Percentiles rank a stretch among this genome's conserved stretches.
Conservation (phyloP, 2,797 vertebrate genomes). For the Falco rusticolus region DNA sequence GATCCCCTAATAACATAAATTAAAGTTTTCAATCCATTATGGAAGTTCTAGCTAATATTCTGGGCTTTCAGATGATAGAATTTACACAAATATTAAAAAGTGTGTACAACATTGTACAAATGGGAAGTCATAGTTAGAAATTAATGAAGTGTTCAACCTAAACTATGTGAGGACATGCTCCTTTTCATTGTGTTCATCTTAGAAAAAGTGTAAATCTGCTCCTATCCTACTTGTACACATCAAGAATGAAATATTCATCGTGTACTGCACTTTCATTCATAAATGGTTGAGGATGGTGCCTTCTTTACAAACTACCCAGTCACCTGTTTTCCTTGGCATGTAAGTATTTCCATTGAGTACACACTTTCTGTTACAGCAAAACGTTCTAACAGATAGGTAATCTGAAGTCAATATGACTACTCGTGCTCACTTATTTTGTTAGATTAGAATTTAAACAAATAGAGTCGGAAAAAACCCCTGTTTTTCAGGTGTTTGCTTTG, state of each 20-base stretch:
- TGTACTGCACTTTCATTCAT: neutral
- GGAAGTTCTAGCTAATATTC: neutral
- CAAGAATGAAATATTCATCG: neutral
- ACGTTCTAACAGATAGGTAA: neutral
- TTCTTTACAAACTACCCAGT: neutral
- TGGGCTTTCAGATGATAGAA: neutral
- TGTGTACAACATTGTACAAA: neutral
- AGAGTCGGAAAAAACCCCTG: accelerated
- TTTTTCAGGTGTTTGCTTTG: neutral
- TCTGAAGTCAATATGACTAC: neutral
- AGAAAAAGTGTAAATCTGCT: neutral
- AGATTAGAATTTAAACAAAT: neutral
- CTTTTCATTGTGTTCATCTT: neutral
- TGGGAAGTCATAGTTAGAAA: neutral
- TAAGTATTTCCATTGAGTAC: neutral
- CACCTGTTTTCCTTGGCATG: neutral
- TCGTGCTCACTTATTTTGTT: neutral
- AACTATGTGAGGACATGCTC: neutral
- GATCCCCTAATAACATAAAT: neutral
- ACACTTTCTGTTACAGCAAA: neutral
- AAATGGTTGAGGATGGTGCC: neutral
- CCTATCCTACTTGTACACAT: neutral
- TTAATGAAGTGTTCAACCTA: neutral
- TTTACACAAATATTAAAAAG: neutral
- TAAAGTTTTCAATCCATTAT: neutral